Conservation (phyloP, 2,888 invertebrate genomes). For the Hemaris fuciformis region DNA sequence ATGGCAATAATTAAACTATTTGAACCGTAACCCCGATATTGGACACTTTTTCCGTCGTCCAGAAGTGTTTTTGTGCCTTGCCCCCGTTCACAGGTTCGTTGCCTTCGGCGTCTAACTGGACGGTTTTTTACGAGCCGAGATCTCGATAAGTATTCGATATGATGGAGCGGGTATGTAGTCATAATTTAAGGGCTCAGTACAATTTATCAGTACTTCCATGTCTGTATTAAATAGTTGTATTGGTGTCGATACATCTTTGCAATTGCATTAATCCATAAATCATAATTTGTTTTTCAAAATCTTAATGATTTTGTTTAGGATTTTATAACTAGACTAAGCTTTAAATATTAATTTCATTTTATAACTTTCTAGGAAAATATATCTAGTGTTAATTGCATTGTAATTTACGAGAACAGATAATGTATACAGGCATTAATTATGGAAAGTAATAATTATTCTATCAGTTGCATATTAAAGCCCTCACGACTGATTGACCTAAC, state of each 20-base stretch:
- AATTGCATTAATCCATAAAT: background rate
- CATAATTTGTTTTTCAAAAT: background rate
- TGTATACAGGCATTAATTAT: too few species aligned
- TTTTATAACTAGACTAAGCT: too few species aligned
- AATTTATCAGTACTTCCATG: background rate
- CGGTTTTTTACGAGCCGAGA: slow-evolving; percentile 50
- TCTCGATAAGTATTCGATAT: slow-evolving; percentile 48
- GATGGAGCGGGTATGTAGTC: slow-evolving; percentile 47
- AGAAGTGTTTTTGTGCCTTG: slow-evolving; percentile 58
- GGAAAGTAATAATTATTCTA: too few species aligned
- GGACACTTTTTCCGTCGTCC: slow-evolving; percentile 44
- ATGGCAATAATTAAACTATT: slow-evolving; percentile 23
- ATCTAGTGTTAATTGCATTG: too few species aligned
- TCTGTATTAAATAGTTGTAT: background rate
- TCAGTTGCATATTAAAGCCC: too few species aligned
- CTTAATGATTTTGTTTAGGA: too few species aligned
- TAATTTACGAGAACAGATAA: too few species aligned
- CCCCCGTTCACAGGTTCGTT: slow-evolving; percentile 61
- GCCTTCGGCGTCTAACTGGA: slow-evolving; percentile 69
- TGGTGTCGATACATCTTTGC: background rate
- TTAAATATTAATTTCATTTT: too few species aligned
- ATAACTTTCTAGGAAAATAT: too few species aligned
- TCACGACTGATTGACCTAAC: too few species aligned
- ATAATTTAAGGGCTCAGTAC: slow-evolving; percentile 36
- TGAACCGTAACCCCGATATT: slow-evolving; percentile 27